Evolutionary conservation across 2,113 vertebrate species (phyloP).

Genomic region (Callaeas wilsoni): DNA sequence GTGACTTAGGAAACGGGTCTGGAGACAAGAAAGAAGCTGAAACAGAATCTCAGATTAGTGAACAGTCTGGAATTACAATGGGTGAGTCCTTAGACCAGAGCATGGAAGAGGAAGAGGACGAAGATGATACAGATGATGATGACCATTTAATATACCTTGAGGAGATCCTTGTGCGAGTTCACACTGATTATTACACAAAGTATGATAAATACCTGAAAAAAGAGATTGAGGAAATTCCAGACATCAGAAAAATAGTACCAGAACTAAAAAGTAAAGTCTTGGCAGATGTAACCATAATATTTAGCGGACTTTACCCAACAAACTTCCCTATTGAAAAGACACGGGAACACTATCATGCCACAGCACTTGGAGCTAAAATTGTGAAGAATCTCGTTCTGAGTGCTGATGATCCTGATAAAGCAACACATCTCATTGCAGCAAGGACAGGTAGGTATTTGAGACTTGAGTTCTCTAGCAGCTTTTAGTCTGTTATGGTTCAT

Average conservation of each 20-base stretch:
- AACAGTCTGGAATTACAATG: slow-evolving; percentile 90
- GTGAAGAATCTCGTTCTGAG: slow-evolving; percentile 78
- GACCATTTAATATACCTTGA: slow-evolving; percentile 96
- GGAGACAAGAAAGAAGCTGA: slow-evolving; percentile 85
- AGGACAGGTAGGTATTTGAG: slow-evolving; percentile 79
- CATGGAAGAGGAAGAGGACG: slow-evolving; percentile 88
- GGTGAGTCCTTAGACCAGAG: slow-evolving; percentile 92
- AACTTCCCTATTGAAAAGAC: slow-evolving; percentile 93
- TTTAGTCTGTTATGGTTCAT: neutral
- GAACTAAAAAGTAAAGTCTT: slow-evolving; percentile 89
- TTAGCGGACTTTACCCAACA: slow-evolving; percentile 94
- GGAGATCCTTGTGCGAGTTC: slow-evolving; percentile 90
- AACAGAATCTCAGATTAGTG: slow-evolving; percentile 94
- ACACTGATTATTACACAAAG: slow-evolving; percentile 86
- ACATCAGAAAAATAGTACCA: slow-evolving; percentile 91
- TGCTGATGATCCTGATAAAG: slow-evolving; percentile 77
- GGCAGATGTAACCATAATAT: slow-evolving; percentile 82
- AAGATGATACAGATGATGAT: slow-evolving; percentile 83
- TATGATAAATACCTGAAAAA: slow-evolving; percentile 83
- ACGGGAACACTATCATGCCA: slow-evolving; percentile 91
- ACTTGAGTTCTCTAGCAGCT: neutral
- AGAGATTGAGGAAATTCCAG: slow-evolving; percentile 78
- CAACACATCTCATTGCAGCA: slow-evolving; percentile 91
- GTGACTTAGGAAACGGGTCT: slow-evolving; percentile 84
- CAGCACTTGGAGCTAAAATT: slow-evolving; percentile 87